Evolutionary conservation across 1,140 invertebrate genomes (phyloP).

Genomic region (Rhyzopertha dominica): DNA sequence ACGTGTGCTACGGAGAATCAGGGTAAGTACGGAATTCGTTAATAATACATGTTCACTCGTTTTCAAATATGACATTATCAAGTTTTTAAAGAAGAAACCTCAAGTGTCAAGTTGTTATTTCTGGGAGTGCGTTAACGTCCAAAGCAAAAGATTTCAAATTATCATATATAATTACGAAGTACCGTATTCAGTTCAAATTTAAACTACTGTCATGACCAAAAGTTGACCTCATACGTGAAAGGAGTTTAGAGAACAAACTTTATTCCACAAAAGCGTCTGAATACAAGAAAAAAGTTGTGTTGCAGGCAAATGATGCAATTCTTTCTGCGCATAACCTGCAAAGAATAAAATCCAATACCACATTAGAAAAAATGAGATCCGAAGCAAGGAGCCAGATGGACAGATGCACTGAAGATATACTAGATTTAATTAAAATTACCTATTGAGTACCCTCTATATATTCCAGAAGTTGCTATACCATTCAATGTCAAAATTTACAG

Average conservation of each 20-base stretch:
- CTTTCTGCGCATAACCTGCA: slow-evolving; percentile 6
- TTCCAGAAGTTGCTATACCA: too few species aligned
- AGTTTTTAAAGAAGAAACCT: too few species aligned
- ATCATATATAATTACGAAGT: background rate
- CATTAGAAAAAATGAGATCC: slow-evolving; percentile 6
- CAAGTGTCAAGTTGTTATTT: too few species aligned
- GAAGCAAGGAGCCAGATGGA: slow-evolving; percentile 1
- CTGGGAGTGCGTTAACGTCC: too few species aligned
- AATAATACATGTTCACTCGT: too few species aligned
- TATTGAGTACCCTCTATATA: background rate
- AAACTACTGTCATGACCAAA: slow-evolving; percentile 8
- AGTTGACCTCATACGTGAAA: slow-evolving; percentile 3
- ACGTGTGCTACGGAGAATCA: too few species aligned
- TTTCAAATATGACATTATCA: too few species aligned
- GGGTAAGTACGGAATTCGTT: too few species aligned
- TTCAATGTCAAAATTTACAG: too few species aligned
- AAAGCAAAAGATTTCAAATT: slow-evolving; percentile 8
- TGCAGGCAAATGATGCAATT: slow-evolving; percentile 1
- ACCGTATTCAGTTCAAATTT: slow-evolving; percentile 1
- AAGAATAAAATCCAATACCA: slow-evolving; percentile 5
- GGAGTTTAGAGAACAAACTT: slow-evolving; percentile 4
- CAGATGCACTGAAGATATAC: slow-evolving; percentile 2
- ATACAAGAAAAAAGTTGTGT: slow-evolving; percentile 4
- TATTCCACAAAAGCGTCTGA: slow-evolving; percentile 5
- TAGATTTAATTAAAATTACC: slow-evolving; percentile 1